phyloP scores from a whole-genome alignment of 2,797 vertebrate genomes.

The Pseudocheirus occidentalis region DNA sequence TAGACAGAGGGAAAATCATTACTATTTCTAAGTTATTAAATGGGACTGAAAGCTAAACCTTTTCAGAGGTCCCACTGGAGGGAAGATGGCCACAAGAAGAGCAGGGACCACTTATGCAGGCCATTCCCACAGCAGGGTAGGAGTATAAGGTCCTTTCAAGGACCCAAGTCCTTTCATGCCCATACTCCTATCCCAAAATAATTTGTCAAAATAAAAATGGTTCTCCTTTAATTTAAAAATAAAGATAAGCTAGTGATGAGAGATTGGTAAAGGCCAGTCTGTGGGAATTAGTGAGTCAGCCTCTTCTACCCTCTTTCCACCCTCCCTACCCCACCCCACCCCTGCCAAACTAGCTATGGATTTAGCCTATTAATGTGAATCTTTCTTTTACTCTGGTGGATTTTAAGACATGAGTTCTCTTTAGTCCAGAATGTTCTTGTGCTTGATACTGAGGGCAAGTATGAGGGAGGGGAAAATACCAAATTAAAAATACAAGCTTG shows the following conservation, averaged over 20 bases:
- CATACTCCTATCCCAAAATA: constrained; percentile 41
- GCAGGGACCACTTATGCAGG: background rate
- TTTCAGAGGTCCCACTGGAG: background rate
- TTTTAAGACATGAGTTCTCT: constrained; percentile 67
- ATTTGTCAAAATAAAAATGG: constrained; percentile 61
- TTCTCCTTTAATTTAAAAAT: constrained; percentile 66
- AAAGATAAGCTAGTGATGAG: constrained; percentile 38
- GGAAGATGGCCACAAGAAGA: too few species aligned
- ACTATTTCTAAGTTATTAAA: constrained; percentile 22
- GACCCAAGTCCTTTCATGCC: background rate
- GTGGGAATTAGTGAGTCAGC: constrained; percentile 9
- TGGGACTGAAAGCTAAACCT: constrained; percentile 7
- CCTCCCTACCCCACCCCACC: constrained; percentile 42
- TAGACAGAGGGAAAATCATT: background rate
- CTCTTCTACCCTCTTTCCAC: background rate
- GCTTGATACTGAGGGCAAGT: constrained; percentile 71
- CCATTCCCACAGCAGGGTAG: constrained; percentile 46
- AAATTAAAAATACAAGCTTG: constrained; percentile 70
- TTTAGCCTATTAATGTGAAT: constrained; percentile 48
- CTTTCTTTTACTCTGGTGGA: constrained; percentile 61
- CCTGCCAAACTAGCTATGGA: constrained; percentile 45
- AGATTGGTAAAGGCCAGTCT: constrained; percentile 26
- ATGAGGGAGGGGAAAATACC: constrained; percentile 65
- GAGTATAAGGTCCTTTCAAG: constrained; percentile 18
- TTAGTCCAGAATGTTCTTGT: constrained; percentile 70